Conservation (phyloP, 2,113 vertebrate species). For the Numenius arquata region DNA sequence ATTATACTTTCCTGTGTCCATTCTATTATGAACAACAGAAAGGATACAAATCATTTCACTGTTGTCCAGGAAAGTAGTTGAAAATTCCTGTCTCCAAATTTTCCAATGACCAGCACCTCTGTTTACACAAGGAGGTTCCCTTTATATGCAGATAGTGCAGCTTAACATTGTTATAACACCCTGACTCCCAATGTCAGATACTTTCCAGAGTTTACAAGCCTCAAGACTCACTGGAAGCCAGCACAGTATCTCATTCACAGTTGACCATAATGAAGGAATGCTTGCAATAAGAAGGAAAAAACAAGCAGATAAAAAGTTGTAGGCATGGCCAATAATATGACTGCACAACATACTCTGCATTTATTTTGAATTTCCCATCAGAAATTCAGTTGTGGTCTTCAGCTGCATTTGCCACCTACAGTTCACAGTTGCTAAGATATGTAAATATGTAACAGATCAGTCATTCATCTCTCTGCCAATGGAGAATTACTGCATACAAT, state of each 20-base stretch:
- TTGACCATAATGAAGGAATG: neutral
- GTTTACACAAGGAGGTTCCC: neutral
- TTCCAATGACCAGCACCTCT: neutral
- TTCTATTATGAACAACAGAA: neutral
- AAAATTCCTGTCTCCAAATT: neutral
- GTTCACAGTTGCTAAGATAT: neutral
- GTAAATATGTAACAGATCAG: neutral
- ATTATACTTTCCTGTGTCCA: neutral
- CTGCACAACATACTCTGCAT: neutral
- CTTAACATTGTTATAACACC: neutral
- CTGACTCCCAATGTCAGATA: neutral
- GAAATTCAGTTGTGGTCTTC: neutral
- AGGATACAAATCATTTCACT: neutral
- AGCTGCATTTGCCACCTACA: neutral
- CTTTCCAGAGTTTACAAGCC: neutral
- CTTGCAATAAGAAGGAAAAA: neutral
- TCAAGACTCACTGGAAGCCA: neutral
- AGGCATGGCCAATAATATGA: neutral
- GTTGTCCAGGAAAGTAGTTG: neutral
- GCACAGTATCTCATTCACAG: neutral
- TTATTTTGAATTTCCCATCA: neutral
- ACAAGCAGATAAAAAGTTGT: neutral
- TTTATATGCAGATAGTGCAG: neutral
- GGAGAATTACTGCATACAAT: neutral
- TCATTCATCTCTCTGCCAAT: neutral